These are phyloP conservation scores for fruit fly (Drosophila melanogaster) DNA, from an alignment of 1,140 invertebrate genomes.

Conservation along the genomic window DNA sequence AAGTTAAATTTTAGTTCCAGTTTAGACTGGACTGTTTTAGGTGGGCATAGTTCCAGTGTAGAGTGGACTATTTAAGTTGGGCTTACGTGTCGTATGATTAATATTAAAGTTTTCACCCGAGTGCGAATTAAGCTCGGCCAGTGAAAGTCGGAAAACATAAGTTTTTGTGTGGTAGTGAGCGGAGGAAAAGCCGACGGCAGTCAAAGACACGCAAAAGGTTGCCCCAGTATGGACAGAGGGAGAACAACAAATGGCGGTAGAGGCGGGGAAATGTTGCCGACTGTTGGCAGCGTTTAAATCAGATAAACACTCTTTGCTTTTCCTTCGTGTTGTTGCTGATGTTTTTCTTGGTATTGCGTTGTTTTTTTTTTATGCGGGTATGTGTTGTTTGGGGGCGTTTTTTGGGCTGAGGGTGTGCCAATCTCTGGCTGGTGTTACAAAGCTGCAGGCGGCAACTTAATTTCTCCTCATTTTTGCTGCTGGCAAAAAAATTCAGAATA, in stretches of 20 bases:
- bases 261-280: slow-evolving; percentile 42
- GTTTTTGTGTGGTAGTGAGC: slow-evolving; percentile 41
- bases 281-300: slow-evolving; percentile 77
- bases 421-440: slow-evolving; percentile 67
- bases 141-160: slow-evolving; percentile 57
- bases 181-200: slow-evolving; percentile 1
- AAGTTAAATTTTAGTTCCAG: too few species aligned
- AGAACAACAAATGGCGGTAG: not conserved
- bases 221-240: slow-evolving; percentile 16
- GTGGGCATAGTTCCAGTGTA: slow-evolving; percentile 4
- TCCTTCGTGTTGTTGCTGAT: slow-evolving; percentile 47
- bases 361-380: slow-evolving; percentile 39
- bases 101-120: slow-evolving; percentile 74
- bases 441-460: slow-evolving; percentile 79
- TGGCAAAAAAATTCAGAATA: slow-evolving; percentile 56
- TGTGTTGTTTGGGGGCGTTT: slow-evolving; percentile 3
- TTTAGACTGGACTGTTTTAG: too few species aligned
- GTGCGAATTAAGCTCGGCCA: slow-evolving; percentile 72
- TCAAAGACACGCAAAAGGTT: slow-evolving; percentile 65
- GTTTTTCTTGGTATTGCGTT: slow-evolving; percentile 44
- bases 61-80: slow-evolving; percentile 5
- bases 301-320: slow-evolving; percentile 70
- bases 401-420: slow-evolving; percentile 29
- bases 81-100: slow-evolving; percentile 77
- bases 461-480: slow-evolving; percentile 52